Conservation (phyloP, 2,888 invertebrate genomes). For the Archips xylosteana region DNA sequence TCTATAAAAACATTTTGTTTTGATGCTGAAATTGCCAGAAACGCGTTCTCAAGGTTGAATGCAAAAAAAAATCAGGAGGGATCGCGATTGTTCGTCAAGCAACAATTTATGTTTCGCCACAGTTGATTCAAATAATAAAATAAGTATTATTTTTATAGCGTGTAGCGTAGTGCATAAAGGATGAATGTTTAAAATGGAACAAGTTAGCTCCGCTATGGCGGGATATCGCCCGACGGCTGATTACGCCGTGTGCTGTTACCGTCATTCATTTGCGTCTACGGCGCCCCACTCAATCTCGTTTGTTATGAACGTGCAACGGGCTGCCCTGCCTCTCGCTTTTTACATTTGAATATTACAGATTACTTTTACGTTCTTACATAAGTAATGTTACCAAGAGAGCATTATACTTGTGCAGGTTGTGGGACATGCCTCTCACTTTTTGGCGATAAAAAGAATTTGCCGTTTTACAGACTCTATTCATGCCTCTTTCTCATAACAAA, state of each 20-base stretch:
- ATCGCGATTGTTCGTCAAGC: slow-evolving; percentile 28
- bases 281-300: slow-evolving; percentile 82
- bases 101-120: slow-evolving; percentile 2
- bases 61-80: slow-evolving; percentile 33
- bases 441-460: background rate
- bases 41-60: slow-evolving; percentile 41
- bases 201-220: slow-evolving; percentile 75
- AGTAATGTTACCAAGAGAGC: slow-evolving; percentile 51
- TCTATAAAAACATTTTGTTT: slow-evolving; percentile 53
- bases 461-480: background rate
- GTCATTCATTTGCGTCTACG: slow-evolving; percentile 81
- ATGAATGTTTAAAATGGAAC: slow-evolving; percentile 58
- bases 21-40: slow-evolving; percentile 47
- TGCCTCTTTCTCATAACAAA: too few relatives aligned
- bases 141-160: background rate
- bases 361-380: slow-evolving; percentile 69
- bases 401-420: slow-evolving; percentile 16
- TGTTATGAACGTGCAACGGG: slow-evolving; percentile 78
- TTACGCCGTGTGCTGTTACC: slow-evolving; percentile 74
- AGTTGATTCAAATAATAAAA: background rate
- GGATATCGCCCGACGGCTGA: slow-evolving; percentile 74
- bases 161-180: background rate
- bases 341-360: slow-evolving; percentile 76
- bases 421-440: slow-evolving; percentile 3
- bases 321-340: slow-evolving; percentile 69